Conservation (phyloP, 1,140 invertebrate species). For the Cryptotermes secundus region DNA sequence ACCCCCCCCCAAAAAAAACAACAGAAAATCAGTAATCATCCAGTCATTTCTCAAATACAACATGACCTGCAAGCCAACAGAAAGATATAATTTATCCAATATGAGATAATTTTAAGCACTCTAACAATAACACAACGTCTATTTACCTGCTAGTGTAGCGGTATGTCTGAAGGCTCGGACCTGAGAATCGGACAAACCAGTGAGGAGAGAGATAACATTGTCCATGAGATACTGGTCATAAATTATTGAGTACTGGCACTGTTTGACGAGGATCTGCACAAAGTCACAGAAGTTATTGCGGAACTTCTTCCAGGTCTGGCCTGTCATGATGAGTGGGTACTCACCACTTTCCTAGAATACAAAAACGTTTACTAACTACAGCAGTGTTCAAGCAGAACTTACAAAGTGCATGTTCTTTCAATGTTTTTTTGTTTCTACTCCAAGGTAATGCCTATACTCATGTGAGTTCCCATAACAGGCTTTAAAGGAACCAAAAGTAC, state of each 20-base stretch:
- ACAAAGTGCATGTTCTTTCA: no score
- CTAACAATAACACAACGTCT: neutral
- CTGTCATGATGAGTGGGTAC: conserved; percentile 97
- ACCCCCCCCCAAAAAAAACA: no score
- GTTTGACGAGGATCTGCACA: conserved; percentile 92
- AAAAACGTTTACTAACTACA: neutral
- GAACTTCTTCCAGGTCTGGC: conserved; percentile 97
- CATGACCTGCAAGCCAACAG: neutral
- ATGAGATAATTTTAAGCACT: neutral
- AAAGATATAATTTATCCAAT: neutral
- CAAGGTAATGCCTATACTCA: no score
- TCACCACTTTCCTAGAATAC: conserved; percentile 89
- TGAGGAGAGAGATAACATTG: conserved; percentile 95
- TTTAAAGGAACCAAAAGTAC: no score
- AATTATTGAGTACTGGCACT: conserved; percentile 98
- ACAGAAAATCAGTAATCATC: no score
- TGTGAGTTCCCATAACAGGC: no score
- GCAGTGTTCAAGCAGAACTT: neutral
- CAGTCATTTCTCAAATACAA: neutral
- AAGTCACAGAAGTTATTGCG: conserved; percentile 96
- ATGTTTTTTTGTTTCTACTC: no score
- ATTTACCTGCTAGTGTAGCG: conserved; percentile 87
- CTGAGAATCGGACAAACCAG: conserved; percentile 97
- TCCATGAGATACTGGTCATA: conserved; percentile 99
- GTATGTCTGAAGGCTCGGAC: conserved; percentile 98